These are phyloP conservation scores for Salpingus planirostris DNA, from an alignment of 2,888 invertebrate species.

Conservation along the genomic window DNA sequence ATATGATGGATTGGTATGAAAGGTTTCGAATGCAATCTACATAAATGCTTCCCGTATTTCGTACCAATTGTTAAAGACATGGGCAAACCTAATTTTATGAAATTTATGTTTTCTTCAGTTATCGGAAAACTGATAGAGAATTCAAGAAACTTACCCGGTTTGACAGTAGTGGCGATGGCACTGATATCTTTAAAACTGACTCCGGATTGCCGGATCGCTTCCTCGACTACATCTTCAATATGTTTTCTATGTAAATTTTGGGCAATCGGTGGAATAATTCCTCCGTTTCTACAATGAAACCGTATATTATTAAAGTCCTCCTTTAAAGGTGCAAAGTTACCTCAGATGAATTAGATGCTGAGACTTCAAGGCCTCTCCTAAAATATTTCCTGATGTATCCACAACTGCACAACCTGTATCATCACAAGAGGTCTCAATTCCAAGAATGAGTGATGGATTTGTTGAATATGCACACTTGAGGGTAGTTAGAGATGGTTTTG, in stretches of 20 bases:
- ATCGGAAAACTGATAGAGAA: constrained; percentile 1
- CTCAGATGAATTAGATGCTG: constrained; percentile 68
- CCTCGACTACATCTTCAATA: constrained; percentile 63
- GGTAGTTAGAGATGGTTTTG: too few species aligned
- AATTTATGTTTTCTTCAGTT: background rate
- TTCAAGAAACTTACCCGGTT: constrained; percentile 52
- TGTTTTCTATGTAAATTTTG: constrained; percentile 69
- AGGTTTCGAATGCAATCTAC: constrained; percentile 59
- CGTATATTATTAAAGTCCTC: constrained; percentile 7
- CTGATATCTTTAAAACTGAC: constrained; percentile 58
- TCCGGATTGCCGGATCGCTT: constrained; percentile 54
- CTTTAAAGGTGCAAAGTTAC: constrained; percentile 40
- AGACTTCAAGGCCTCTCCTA: constrained; percentile 74
- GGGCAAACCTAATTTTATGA: constrained; percentile 59
- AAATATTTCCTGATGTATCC: constrained; percentile 56
- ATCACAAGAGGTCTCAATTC: constrained; percentile 97
- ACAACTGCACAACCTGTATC: constrained; percentile 92
- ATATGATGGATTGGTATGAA: constrained; percentile 97
- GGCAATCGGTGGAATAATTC: constrained; percentile 84
- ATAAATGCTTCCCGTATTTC: constrained; percentile 71
- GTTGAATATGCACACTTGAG: too few species aligned
- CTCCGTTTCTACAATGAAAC: constrained; percentile 56
- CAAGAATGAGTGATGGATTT: constrained; percentile 67
- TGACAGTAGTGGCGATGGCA: constrained; percentile 86
- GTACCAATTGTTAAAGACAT: constrained; percentile 72